phyloP scores from a whole-genome alignment of 2,888 invertebrate genomes.

The Calameuta pallipes region DNA sequence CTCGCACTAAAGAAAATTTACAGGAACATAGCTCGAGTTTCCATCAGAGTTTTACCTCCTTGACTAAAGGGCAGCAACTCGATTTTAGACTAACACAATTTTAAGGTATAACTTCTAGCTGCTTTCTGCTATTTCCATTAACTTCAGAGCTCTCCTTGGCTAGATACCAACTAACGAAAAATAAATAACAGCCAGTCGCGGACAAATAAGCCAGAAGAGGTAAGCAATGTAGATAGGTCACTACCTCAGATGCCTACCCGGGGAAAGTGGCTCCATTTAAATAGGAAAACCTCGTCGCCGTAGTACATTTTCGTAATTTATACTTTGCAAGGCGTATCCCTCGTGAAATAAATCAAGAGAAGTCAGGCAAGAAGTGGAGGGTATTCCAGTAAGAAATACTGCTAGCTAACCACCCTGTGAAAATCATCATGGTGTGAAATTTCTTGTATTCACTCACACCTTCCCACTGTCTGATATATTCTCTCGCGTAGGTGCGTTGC shows the following conservation, averaged over 20 bases:
- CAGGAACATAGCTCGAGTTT: neutral
- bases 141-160: neutral
- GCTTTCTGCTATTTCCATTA: neutral
- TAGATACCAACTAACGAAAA: neutral
- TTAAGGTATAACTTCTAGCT: neutral
- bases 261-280: neutral
- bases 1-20: neutral
- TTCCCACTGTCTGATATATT: neutral
- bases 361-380: neutral
- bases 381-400: neutral
- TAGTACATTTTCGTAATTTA: conserved; percentile 4
- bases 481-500: neutral
- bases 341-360: conserved; percentile 1
- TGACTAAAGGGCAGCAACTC: neutral
- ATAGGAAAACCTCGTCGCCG: conserved; percentile 2
- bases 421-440: neutral
- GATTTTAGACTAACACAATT: neutral
- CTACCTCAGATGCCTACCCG: neutral
- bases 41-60: neutral
- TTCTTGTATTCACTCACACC: neutral
- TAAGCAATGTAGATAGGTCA: neutral
- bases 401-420: neutral
- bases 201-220: neutral
- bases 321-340: neutral
- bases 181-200: neutral